These are phyloP conservation scores for Odontomachus brunneus DNA, from an alignment of 1,140 invertebrate species.

Conservation along the genomic window DNA sequence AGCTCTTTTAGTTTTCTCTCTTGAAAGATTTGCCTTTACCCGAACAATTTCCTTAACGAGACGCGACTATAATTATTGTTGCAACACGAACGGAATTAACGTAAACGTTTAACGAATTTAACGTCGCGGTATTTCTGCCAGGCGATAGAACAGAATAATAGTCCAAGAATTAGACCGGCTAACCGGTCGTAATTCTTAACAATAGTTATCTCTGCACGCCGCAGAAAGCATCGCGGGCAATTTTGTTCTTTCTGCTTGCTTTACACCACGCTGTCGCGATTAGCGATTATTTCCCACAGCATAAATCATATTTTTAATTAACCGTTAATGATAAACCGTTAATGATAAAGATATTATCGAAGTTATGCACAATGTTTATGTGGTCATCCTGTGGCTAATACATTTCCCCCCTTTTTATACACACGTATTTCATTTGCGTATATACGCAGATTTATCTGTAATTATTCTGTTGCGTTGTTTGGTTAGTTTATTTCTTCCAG, in stretches of 20 bases:
- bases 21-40: background rate
- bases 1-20: background rate
- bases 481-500: background rate
- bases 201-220: background rate
- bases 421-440: constrained; percentile 13
- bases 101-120: too few relatives aligned
- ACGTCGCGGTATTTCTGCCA: too few relatives aligned
- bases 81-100: too few relatives aligned
- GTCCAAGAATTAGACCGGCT: too few relatives aligned
- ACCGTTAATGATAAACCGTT: background rate
- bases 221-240: background rate
- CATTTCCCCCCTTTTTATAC: constrained; percentile 28
- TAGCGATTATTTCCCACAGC: background rate
- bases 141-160: too few relatives aligned
- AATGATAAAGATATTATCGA: constrained; percentile 13
- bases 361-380: constrained; percentile 1
- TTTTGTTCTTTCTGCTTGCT: background rate
- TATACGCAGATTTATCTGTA: background rate
- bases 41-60: too few relatives aligned
- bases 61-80: too few relatives aligned
- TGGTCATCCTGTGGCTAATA: constrained; percentile 14
- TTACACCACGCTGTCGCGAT: background rate
- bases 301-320: constrained; percentile 20
- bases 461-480: constrained; percentile 14
- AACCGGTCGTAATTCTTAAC: too few relatives aligned